A percentile compares a stretch with the other conserved stretches of the same genome.
phyloP scores from a whole-genome alignment of 2,888 invertebrate species.

The Sisyra nigra region DNA sequence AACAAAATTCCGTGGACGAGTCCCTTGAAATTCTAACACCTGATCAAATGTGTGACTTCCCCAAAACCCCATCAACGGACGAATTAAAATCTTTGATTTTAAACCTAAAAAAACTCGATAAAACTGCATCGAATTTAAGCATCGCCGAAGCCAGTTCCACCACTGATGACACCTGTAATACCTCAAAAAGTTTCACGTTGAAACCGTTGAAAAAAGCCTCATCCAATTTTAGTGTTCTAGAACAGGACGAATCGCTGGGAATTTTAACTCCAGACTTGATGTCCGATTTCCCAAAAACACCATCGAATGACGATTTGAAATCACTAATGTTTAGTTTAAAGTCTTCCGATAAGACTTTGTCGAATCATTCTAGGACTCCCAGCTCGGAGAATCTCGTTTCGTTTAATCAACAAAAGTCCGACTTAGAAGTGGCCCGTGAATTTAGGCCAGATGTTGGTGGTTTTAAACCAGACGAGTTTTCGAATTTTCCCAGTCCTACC shows the following conservation, averaged over 20 bases:
- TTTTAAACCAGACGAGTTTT: conserved; percentile 1
- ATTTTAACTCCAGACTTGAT: conserved; percentile 82
- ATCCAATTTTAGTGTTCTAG: conserved; percentile 19
- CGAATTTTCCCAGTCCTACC: neutral
- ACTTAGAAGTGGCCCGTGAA: conserved; percentile 10
- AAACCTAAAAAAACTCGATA: conserved; percentile 14
- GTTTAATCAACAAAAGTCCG: conserved; percentile 13
- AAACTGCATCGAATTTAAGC: conserved; percentile 13
- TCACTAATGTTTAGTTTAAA: too few species aligned
- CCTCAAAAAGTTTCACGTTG: too few species aligned
- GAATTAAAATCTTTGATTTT: conserved; percentile 26
- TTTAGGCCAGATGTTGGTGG: conserved; percentile 5
- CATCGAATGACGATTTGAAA: conserved; percentile 42
- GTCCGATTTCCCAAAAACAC: conserved; percentile 50
- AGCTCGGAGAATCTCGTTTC: conserved; percentile 30
- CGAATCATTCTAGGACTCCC: conserved; percentile 31
- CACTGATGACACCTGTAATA: too few species aligned
- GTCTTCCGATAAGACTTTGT: neutral
- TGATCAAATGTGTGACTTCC: conserved; percentile 66
- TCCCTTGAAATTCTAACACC: conserved; percentile 77
- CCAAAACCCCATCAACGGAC: conserved; percentile 49
- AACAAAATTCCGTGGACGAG: conserved; percentile 71
- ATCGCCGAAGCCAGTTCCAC: conserved; percentile 8
- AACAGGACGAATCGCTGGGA: conserved; percentile 66
- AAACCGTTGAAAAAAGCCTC: too few species aligned